Conservation (phyloP, 2,888 invertebrate species). For the Campoletis raptor region DNA sequence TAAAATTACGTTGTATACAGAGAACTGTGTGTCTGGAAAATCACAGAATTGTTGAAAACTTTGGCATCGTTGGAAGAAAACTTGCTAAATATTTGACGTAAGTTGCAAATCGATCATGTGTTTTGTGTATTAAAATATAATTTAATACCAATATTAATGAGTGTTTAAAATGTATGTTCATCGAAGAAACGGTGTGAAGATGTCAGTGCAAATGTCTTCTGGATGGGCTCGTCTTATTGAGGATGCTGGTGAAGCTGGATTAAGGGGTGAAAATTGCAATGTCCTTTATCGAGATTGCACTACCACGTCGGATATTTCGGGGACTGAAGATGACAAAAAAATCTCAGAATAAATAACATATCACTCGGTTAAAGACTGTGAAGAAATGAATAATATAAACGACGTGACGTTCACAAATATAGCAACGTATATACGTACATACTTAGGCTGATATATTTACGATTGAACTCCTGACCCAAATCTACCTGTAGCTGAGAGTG, state of each 20-base stretch:
- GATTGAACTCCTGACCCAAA: conserved; percentile 63
- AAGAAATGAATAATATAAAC: conserved; percentile 67
- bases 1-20: conserved; percentile 81
- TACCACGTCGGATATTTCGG: conserved; percentile 52
- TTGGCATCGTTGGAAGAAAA: conserved; percentile 77
- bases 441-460: conserved; percentile 21
- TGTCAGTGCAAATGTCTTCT: conserved; percentile 75
- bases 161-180: background rate
- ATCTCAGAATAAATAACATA: conserved; percentile 7
- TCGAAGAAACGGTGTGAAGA: conserved; percentile 71
- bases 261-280: conserved; percentile 80
- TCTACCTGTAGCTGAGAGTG: conserved; percentile 25
- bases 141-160: background rate
- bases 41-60: conserved; percentile 77
- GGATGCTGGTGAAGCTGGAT: conserved; percentile 81
- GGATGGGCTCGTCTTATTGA: conserved; percentile 81
- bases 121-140: background rate
- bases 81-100: conserved; percentile 82
- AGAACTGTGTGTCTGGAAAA: conserved; percentile 81
- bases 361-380: background rate
- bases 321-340: background rate
- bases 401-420: conserved; percentile 33
- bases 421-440: conserved; percentile 18
- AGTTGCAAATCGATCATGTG: conserved; percentile 65
- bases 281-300: conserved; percentile 81